phyloP scores from a whole-genome alignment of 30 jellyfish, hydroid and myxozoan species.

The Cassiopea andromeda region DNA sequence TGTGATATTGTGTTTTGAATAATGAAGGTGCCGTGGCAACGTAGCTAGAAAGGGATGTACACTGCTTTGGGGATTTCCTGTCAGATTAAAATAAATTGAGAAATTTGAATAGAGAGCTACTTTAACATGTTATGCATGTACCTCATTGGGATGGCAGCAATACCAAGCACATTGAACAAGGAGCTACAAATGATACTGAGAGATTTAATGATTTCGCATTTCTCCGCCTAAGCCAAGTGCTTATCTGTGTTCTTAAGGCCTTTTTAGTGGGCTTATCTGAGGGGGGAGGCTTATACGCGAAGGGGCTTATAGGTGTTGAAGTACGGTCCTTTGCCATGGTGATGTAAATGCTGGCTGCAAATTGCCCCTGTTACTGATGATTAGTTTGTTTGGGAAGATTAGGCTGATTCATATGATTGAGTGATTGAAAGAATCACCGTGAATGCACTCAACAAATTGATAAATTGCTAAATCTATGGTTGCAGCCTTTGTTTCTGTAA shows the following conservation, averaged over 20 bases:
- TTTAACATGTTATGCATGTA: not conserved
- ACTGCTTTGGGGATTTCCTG: not conserved
- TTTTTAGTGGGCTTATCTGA: too few relatives aligned
- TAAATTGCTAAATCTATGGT: too few relatives aligned
- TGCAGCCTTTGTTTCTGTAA: too few relatives aligned
- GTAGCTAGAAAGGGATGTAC: not conserved
- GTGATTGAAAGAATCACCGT: not conserved
- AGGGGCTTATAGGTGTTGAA: too few relatives aligned
- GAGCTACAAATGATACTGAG: not conserved
- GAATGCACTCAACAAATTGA: not conserved
- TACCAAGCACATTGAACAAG: not conserved
- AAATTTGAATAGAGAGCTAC: not conserved
- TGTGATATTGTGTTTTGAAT: not conserved
- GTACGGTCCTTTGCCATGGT: too few relatives aligned
- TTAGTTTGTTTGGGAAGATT: not conserved
- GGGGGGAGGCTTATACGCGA: too few relatives aligned
- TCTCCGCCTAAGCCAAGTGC: too few relatives aligned
- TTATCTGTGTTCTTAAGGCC: too few relatives aligned
- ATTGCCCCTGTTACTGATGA: not conserved
- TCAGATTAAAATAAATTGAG: not conserved
- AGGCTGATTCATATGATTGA: not conserved
- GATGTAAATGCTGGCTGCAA: too few relatives aligned
- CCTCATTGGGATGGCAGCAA: not conserved
- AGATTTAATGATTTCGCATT: too few relatives aligned
- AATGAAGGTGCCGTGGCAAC: not conserved